These are phyloP conservation scores for Magallana ariakensis DNA, from an alignment of 1,140 invertebrate genomes.

Conservation along the genomic window DNA sequence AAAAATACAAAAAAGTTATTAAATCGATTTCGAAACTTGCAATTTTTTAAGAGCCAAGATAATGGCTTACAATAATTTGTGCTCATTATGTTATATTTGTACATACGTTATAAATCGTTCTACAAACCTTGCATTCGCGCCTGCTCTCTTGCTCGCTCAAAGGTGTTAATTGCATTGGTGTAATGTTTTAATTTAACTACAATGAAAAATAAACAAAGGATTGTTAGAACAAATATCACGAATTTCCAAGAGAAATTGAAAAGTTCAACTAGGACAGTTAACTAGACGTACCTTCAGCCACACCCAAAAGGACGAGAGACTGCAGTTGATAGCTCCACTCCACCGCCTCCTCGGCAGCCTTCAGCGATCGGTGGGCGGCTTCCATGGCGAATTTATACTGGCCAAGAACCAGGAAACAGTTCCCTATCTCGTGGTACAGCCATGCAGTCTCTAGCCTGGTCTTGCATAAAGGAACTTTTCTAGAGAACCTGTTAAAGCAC, in stretches of 20 bases:
- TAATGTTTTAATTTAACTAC: slow-evolving; percentile 69
- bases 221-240: too few relatives aligned
- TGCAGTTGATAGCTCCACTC: slow-evolving; percentile 77
- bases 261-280: too few relatives aligned
- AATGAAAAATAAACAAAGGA: slow-evolving; percentile 40
- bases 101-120: not conserved
- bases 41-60: too few relatives aligned
- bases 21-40: too few relatives aligned
- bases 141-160: slow-evolving; percentile 67
- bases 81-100: too few relatives aligned
- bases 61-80: too few relatives aligned
- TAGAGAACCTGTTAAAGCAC: slow-evolving; percentile 66
- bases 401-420: slow-evolving; percentile 77
- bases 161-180: slow-evolving; percentile 65
- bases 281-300: slow-evolving; percentile 69
- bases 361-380: slow-evolving; percentile 75
- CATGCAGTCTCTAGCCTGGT: slow-evolving; percentile 75
- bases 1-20: too few relatives aligned
- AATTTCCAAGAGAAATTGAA: too few relatives aligned
- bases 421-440: slow-evolving; percentile 79
- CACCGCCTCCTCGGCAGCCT: slow-evolving; percentile 71
- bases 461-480: slow-evolving; percentile 72
- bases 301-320: slow-evolving; percentile 77
- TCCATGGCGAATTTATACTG: slow-evolving; percentile 74
- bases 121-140: slow-evolving; percentile 66